phyloP scores from a whole-genome alignment of 1,140 invertebrate species.

The Calliphora vicina region DNA sequence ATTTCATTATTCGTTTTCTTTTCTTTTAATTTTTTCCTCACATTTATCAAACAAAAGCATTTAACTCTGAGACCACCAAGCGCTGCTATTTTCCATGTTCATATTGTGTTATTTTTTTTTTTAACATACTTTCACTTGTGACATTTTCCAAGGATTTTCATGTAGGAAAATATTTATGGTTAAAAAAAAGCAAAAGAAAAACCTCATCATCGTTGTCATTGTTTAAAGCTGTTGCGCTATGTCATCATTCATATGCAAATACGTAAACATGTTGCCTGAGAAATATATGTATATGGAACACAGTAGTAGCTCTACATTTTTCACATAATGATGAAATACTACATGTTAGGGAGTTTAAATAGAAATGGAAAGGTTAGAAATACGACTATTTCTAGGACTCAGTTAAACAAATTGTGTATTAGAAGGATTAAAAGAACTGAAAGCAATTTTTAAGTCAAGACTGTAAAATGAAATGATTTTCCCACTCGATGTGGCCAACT shows the following conservation, averaged over 20 bases:
- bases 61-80: background rate
- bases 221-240: background rate
- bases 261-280: too few relatives aligned
- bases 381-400: too few relatives aligned
- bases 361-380: too few relatives aligned
- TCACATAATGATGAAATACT: background rate
- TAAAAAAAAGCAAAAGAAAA: background rate
- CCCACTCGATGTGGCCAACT: too few relatives aligned
- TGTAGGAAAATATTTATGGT: background rate
- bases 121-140: background rate
- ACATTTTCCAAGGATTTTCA: background rate
- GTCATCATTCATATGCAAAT: constrained; percentile 3
- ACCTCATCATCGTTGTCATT: background rate
- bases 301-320: background rate
- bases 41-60: background rate
- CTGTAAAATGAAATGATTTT: too few relatives aligned
- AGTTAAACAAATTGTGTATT: too few relatives aligned
- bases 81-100: background rate
- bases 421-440: too few relatives aligned
- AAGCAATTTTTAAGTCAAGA: too few relatives aligned
- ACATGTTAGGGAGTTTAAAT: background rate
- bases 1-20: background rate
- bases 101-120: too few relatives aligned
- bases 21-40: too few relatives aligned
- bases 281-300: background rate